phyloP scores from a whole-genome alignment of 2,888 invertebrate genomes.

The Ypsolopha sequella region DNA sequence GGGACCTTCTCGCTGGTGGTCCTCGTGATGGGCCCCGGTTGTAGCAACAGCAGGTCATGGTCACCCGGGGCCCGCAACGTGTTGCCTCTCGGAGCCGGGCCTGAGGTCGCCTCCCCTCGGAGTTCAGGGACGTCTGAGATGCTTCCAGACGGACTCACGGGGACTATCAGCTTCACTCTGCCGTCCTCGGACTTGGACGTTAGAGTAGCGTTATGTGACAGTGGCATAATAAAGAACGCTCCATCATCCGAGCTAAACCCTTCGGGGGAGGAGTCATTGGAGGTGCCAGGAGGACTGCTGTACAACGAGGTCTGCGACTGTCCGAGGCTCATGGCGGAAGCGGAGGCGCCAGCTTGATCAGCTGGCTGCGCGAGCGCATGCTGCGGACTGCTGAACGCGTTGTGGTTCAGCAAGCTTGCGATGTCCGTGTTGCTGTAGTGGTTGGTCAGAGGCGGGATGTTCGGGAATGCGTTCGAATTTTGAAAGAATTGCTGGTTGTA shows the following conservation, averaged over 20 bases:
- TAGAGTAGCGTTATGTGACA: slow-evolving; percentile 74
- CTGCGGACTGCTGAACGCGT: slow-evolving; percentile 21
- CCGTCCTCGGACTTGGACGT: slow-evolving; percentile 74
- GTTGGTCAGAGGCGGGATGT: slow-evolving; percentile 45
- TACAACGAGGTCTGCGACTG: slow-evolving; percentile 45
- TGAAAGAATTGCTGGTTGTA: slow-evolving; percentile 43
- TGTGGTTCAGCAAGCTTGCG: slow-evolving; percentile 32
- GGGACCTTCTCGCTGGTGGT: slow-evolving; percentile 90
- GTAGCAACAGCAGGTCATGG: slow-evolving; percentile 61
- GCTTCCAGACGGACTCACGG: slow-evolving; percentile 65
- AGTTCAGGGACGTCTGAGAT: slow-evolving; percentile 24
- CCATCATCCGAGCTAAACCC: slow-evolving; percentile 49
- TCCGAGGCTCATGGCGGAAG: slow-evolving; percentile 47
- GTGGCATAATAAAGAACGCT: slow-evolving; percentile 75
- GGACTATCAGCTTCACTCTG: slow-evolving; percentile 73
- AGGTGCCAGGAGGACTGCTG: slow-evolving; percentile 57
- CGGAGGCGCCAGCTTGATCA: slow-evolving; percentile 27
- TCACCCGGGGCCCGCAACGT: slow-evolving; percentile 60
- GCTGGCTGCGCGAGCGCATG: slow-evolving; percentile 29
- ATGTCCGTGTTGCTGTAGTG: slow-evolving; percentile 46
- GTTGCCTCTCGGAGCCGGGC: slow-evolving; percentile 25
- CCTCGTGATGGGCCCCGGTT: slow-evolving; percentile 77
- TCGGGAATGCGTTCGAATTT: slow-evolving; percentile 52
- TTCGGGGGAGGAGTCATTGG: slow-evolving; percentile 53
- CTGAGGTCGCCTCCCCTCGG: slow-evolving; percentile 9